Evolutionary conservation across 2,797 vertebrate species (phyloP).

Genomic region (Botia almorhae): DNA sequence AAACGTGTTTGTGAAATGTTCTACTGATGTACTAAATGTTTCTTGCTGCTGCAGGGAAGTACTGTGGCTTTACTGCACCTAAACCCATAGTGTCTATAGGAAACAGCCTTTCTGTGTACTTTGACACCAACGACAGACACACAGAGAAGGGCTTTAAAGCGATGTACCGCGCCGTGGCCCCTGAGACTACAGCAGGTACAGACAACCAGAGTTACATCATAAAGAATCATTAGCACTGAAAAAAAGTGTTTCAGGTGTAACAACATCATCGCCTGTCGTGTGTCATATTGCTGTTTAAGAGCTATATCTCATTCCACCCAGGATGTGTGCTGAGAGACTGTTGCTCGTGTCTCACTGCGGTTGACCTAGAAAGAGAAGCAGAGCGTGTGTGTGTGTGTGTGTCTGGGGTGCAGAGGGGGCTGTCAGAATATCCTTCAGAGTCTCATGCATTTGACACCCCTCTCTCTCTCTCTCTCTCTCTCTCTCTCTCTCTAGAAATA

Average conservation of each 20-base stretch:
- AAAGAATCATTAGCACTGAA: background rate
- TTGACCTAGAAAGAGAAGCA: constrained; percentile 66
- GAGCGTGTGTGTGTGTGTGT: background rate
- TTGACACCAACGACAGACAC: constrained; percentile 73
- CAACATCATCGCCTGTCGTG: constrained; percentile 3
- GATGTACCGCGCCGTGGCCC: constrained; percentile 73
- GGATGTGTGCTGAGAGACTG: constrained; percentile 34
- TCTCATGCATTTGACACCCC: constrained; percentile 58
- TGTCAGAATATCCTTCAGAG: constrained; percentile 34
- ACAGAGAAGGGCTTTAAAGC: constrained; percentile 79
- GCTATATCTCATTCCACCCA: constrained; percentile 13
- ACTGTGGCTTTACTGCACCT: constrained; percentile 73
- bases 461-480: background rate
- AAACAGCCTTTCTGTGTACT: constrained; percentile 74
- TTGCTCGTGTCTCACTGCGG: constrained; percentile 43
- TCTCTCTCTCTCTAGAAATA: constrained; percentile 71
- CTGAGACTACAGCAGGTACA: constrained; percentile 69
- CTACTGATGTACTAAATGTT: background rate
- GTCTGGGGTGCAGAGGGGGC: constrained; percentile 1
- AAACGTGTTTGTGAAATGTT: background rate
- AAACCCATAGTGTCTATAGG: constrained; percentile 73
- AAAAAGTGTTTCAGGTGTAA: constrained; percentile 1
- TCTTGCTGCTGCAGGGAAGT: constrained; percentile 69
- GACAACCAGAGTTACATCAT: background rate
- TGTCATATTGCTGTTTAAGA: constrained; percentile 18